Conservation (phyloP, 2,113 vertebrate genomes). For the Boleophthalmus pectinirostris region DNA sequence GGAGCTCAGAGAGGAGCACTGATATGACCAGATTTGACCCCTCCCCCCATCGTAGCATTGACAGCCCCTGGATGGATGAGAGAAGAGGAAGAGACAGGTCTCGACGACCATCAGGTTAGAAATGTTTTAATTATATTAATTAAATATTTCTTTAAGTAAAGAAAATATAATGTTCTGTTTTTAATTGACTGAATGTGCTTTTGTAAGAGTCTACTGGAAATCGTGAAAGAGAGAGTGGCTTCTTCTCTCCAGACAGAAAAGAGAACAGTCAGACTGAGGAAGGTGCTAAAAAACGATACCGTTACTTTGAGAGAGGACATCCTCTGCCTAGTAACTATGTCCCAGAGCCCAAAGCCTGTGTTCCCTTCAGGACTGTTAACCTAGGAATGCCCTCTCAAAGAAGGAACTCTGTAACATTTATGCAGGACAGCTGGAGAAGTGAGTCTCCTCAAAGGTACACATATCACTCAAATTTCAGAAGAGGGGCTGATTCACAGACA, state of each 20-base stretch:
- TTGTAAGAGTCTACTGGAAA: conserved; percentile 65
- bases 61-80: conserved; percentile 68
- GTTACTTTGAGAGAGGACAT: conserved; percentile 72
- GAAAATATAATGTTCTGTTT: neutral
- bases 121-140: neutral
- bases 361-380: conserved; percentile 77
- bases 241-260: conserved; percentile 70
- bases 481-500: conserved; percentile 55
- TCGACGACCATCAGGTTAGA: conserved; percentile 66
- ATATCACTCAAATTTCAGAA: conserved; percentile 79
- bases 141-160: neutral
- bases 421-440: conserved; percentile 67
- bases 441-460: conserved; percentile 79
- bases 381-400: conserved; percentile 77
- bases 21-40: conserved; percentile 75
- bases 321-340: conserved; percentile 76
- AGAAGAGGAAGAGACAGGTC: conserved; percentile 63
- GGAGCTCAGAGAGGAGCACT: conserved; percentile 32
- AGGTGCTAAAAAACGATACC: conserved; percentile 29
- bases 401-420: conserved; percentile 63
- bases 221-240: conserved; percentile 65
- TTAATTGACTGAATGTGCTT: conserved; percentile 11
- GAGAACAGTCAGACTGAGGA: conserved; percentile 53
- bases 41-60: conserved; percentile 43
- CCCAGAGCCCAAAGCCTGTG: conserved; percentile 75